These are phyloP conservation scores for Enteromius thamalakanensis DNA, from an alignment of 2,797 vertebrate genomes.

Conservation along the genomic window DNA sequence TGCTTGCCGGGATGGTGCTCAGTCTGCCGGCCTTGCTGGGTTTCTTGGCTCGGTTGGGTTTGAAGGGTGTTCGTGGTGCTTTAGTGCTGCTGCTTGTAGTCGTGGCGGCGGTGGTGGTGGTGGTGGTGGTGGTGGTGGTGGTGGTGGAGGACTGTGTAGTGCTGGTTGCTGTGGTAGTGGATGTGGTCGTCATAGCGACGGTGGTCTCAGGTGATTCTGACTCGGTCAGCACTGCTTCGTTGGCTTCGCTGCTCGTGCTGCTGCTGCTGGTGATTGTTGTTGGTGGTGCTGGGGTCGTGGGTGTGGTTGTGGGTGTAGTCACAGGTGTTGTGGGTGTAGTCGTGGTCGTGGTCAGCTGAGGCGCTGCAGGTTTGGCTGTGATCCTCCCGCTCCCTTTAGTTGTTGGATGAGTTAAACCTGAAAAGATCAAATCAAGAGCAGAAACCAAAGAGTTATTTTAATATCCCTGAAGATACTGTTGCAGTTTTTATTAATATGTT, in stretches of 20 bases:
- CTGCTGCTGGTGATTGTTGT: not conserved
- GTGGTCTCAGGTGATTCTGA: not conserved
- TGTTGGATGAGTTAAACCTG: constrained; percentile 74
- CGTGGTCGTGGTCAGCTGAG: not conserved
- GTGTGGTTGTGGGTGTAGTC: constrained; percentile 6
- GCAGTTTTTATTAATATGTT: not conserved
- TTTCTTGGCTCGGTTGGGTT: constrained; percentile 66
- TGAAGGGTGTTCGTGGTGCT: constrained; percentile 12
- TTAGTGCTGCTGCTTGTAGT: constrained; percentile 23
- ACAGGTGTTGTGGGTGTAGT: constrained; percentile 27
- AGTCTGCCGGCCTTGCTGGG: constrained; percentile 59
- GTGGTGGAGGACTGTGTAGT: constrained; percentile 40
- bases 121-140: not conserved
- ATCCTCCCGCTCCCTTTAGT: constrained; percentile 45
- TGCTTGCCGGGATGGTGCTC: constrained; percentile 38
- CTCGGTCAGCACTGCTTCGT: not conserved
- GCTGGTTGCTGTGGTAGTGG: constrained; percentile 7
- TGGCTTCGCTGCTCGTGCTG: not conserved
- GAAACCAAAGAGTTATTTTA: not conserved
- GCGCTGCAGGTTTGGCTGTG: constrained; percentile 59
- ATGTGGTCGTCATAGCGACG: not conserved
- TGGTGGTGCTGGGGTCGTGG: not conserved
- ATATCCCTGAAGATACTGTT: not conserved
- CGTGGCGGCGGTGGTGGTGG: constrained; percentile 9
- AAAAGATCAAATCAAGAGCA: constrained; percentile 13